These are phyloP conservation scores for Zeus faber DNA, from an alignment of 2,113 vertebrate species.

Conservation along the genomic window DNA sequence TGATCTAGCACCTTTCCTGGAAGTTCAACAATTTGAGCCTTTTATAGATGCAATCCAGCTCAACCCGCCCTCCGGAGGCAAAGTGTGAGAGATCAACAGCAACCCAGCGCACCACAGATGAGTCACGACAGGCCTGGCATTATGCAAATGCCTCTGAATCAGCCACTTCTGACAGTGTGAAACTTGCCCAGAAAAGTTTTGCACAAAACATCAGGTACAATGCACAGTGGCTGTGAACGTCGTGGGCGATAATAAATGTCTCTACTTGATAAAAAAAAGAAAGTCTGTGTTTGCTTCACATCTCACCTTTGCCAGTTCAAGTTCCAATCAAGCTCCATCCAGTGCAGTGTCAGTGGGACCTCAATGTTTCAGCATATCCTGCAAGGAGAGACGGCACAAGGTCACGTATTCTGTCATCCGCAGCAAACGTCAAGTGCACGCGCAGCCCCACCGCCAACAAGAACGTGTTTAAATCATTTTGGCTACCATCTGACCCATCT, in stretches of 20 bases:
- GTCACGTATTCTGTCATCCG: no score
- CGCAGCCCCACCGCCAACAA: no score
- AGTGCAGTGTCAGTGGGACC: conserved; percentile 22
- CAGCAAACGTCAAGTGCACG: no score
- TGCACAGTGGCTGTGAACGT: conserved; percentile 5
- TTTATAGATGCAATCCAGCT: not conserved
- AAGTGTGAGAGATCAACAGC: conserved; percentile 14
- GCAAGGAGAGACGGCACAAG: conserved; percentile 24
- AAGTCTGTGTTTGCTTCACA: not conserved
- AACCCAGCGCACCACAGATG: conserved; percentile 37
- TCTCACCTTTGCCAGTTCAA: conserved; percentile 60
- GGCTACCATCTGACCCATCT: no score
- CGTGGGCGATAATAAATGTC: conserved; percentile 2
- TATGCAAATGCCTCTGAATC: conserved; percentile 35
- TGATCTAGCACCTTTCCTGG: no score
- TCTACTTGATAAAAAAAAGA: no score
- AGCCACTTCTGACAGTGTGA: conserved; percentile 21
- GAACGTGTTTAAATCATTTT: no score
- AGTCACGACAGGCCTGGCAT: conserved; percentile 40
- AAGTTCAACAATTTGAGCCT: no score
- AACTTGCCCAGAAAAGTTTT: conserved; percentile 19
- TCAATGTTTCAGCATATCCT: conserved; percentile 56
- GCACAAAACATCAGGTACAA: conserved; percentile 4
- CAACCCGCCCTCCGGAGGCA: not conserved
- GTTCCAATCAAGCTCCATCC: conserved; percentile 55